A percentile compares a stretch with the other conserved stretches of the same genome.
Conservation (phyloP, 2,888 invertebrate species). For the Napeogenes inachia region DNA sequence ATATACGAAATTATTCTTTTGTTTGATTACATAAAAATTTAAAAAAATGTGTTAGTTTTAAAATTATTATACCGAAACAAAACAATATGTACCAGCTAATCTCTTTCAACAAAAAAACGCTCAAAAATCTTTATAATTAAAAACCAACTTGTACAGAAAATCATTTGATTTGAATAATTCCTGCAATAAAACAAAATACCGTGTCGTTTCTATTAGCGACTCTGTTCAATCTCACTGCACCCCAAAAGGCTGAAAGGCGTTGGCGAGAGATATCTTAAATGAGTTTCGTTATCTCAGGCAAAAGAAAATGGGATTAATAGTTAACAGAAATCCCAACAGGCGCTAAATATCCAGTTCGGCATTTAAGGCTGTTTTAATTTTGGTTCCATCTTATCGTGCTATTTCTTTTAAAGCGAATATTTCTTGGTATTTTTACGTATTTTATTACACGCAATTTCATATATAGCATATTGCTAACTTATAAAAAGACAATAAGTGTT, state of each 20-base stretch:
- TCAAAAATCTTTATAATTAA: too few relatives aligned
- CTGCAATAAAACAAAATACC: slow-evolving; percentile 14
- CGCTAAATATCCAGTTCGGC: slow-evolving; percentile 52
- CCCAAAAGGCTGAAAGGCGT: slow-evolving; percentile 71
- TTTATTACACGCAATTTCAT: too few relatives aligned
- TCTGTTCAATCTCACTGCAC: slow-evolving; percentile 53
- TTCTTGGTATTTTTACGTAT: not conserved
- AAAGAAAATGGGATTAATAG: slow-evolving; percentile 75
- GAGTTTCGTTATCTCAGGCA: slow-evolving; percentile 74
- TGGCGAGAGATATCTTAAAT: slow-evolving; percentile 73
- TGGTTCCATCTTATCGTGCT: slow-evolving; percentile 5
- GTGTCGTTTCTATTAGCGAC: slow-evolving; percentile 37
- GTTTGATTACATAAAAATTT: too few relatives aligned
- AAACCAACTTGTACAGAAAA: not conserved
- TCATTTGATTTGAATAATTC: not conserved
- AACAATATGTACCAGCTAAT: too few relatives aligned
- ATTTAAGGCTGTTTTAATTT: slow-evolving; percentile 37
- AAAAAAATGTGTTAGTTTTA: too few relatives aligned
- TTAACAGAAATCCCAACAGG: slow-evolving; percentile 62
- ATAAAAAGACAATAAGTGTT: too few relatives aligned
- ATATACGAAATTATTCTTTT: too few relatives aligned
- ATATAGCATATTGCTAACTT: too few relatives aligned
- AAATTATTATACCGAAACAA: too few relatives aligned
- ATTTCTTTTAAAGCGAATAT: not conserved
- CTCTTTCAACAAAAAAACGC: too few relatives aligned